Conservation (phyloP, 1,140 invertebrate genomes). For the Monomorium pharaonis region DNA sequence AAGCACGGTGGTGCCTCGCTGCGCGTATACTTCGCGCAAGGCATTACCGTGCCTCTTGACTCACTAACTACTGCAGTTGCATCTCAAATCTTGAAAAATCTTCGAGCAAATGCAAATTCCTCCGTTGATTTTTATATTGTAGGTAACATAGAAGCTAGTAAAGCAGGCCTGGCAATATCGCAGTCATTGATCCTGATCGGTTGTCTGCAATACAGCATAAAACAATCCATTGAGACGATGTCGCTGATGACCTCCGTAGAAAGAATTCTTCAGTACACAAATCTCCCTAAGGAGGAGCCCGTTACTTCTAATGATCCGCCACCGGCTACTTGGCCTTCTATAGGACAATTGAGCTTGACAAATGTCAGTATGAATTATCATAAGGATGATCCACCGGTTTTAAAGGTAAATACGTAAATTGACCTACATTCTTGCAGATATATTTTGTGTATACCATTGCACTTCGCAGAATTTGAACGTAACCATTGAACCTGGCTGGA, state of each 20-base stretch:
- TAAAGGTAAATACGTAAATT: conserved; percentile 86
- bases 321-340: conserved; percentile 84
- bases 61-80: no score
- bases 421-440: not conserved
- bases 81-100: not conserved
- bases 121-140: conserved; percentile 17
- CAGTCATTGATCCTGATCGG: conserved; percentile 92
- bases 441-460: not conserved
- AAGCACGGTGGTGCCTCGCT: no score
- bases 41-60: no score
- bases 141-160: conserved; percentile 84
- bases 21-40: no score
- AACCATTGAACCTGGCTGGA: conserved; percentile 88
- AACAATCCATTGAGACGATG: conserved; percentile 89
- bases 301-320: conserved; percentile 79
- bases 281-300: conserved; percentile 87
- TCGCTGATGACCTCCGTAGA: conserved; percentile 94
- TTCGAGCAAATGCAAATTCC: not conserved
- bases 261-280: conserved; percentile 91
- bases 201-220: conserved; percentile 93
- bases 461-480: conserved; percentile 86
- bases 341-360: conserved; percentile 84
- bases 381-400: conserved; percentile 87
- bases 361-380: conserved; percentile 89
- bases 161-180: conserved; percentile 93